phyloP scores from a whole-genome alignment of 2,888 invertebrate genomes.

The Amphipoea oculea region DNA sequence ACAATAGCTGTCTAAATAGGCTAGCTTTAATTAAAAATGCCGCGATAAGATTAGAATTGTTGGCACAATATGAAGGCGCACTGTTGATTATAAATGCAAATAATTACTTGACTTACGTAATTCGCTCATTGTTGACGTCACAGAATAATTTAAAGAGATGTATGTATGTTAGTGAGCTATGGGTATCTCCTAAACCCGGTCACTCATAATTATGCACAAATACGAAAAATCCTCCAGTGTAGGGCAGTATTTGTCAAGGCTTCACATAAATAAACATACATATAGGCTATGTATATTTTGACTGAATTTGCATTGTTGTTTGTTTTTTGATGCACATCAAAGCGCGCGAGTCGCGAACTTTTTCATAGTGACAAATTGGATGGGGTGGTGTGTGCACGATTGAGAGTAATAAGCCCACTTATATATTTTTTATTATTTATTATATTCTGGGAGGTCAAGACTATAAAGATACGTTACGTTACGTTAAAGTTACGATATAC shows the following conservation, averaged over 20 bases:
- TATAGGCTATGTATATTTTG: background rate
- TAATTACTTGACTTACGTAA: constrained; percentile 48
- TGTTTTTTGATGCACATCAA: background rate
- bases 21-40: constrained; percentile 49
- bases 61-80: constrained; percentile 6
- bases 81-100: constrained; percentile 46
- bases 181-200: background rate
- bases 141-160: constrained; percentile 3
- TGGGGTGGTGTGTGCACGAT: background rate
- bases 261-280: background rate
- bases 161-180: constrained; percentile 1
- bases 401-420: background rate
- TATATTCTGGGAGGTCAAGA: background rate
- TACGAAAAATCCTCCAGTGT: background rate
- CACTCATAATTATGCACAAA: constrained; percentile 4
- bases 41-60: constrained; percentile 43
- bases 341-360: background rate
- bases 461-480: no score
- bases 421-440: background rate
- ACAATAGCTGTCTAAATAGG: background rate
- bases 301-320: background rate
- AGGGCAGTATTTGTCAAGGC: background rate
- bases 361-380: background rate
- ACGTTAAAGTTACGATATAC: no score
- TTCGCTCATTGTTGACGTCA: constrained; percentile 30